Base-by-base conservation (phyloP, 2,797 vertebrate genomes). In the Alcedo atthis region DNA sequence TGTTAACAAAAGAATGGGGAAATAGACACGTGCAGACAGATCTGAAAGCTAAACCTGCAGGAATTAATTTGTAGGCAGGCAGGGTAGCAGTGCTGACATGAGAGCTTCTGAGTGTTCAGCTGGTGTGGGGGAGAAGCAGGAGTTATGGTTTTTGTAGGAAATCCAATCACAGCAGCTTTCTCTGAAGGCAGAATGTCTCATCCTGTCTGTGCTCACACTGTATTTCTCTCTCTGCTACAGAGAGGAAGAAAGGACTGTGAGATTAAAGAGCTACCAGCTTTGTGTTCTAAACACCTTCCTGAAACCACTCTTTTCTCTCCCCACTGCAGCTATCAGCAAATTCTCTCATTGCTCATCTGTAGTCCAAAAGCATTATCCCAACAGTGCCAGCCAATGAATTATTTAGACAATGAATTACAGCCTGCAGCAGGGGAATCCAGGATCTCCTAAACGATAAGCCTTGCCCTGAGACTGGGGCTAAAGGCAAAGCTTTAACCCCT, bases 401-500 rank as follows among this genome's bases (percentile, higher is more conserved):
- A 94, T 94, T 95, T 83, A 91, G 70, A 26, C 68, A 77, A 16
- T 63, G 85, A 82, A 80, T 80, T 91, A 84, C 64, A 89, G 85
- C 42, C 53, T 51, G 84, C 84, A 92, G 89, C 78, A 76, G 81
- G 87, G 79, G 11, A 85, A 69, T 83, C 74, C 80, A 84, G 76
- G 74, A 83, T 57, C 82, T 91, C 77, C 67, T 89, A 32, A 75
- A 66, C 46, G n/a, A 63, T 9, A 35, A 73, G 25, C 24, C 35
- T 43, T 68, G 69, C 43, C 54, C 43, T 43, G 12, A 55, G 48
- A 30, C 26, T 6, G 25, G 17, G 42, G 70, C 59, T 48, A 32
- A 57, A 85, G 53, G 49, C 62, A 32, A 82, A 10, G 51, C 5
- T 73, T 84, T 68, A 88, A 69, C 24, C 15, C 8, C 2, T 32